Conservation (phyloP, 30 jellyfish, hydroid and myxozoan species). For the Turritopsis rubra region DNA sequence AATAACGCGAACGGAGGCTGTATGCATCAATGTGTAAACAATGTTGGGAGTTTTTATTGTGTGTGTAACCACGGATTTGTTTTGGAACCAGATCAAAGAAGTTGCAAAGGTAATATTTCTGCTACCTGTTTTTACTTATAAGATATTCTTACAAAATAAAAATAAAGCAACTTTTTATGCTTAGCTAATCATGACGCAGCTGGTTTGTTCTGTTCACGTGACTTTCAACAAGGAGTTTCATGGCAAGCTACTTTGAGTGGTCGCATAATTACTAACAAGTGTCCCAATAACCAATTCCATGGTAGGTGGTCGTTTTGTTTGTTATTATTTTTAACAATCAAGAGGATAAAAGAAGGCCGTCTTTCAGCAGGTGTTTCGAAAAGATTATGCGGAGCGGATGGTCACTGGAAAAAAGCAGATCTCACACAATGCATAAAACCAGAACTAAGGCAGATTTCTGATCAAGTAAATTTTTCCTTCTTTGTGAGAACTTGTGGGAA, state of each 20-base stretch:
- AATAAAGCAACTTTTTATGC: no score
- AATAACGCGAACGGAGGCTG: constrained; percentile 30
- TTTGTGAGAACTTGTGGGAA: neutral
- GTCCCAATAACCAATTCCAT: constrained; percentile 40
- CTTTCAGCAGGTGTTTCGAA: constrained; percentile 17
- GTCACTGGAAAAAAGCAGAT: constrained; percentile 30
- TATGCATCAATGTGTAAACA: constrained; percentile 20
- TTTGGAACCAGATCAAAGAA: constrained; percentile 21
- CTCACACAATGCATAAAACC: constrained; percentile 22
- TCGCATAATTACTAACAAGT: constrained; percentile 21
- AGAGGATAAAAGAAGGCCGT: neutral
- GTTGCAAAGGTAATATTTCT: constrained; percentile 17
- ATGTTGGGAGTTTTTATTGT: constrained; percentile 27
- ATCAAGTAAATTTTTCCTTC: neutral
- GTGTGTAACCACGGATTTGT: constrained; percentile 27
- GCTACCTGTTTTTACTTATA: no score
- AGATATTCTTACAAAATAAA: no score
- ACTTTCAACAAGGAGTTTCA: constrained; percentile 51
- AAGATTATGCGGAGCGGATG: constrained; percentile 15
- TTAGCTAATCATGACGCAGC: neutral
- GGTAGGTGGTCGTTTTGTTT: constrained; percentile 18
- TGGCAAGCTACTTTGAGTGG: constrained; percentile 56
- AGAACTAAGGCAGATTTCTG: neutral
- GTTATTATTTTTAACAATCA: constrained; percentile 1
- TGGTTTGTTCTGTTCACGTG: constrained; percentile 31